Evolutionary conservation across 2,797 vertebrate species (phyloP).

Genomic region (Syngnathus acus): DNA sequence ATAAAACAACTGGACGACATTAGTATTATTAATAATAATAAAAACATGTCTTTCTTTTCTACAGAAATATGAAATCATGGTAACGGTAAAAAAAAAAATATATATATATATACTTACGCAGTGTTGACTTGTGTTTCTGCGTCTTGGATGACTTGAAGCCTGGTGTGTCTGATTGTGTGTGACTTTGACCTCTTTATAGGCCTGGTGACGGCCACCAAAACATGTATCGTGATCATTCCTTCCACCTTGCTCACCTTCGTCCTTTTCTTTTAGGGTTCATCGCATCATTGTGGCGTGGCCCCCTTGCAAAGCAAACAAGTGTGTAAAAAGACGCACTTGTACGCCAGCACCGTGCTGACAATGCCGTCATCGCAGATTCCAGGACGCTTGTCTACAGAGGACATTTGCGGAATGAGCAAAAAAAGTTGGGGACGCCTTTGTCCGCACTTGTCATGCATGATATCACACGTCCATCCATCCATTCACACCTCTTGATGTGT

Average conservation of each 20-base stretch:
- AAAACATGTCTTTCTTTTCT: too few species aligned
- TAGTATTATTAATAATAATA: too few species aligned
- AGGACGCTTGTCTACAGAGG: background rate
- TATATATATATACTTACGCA: slow-evolving; percentile 2
- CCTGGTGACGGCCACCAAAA: background rate
- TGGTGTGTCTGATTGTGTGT: background rate
- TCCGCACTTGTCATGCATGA: background rate
- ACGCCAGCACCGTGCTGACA: background rate
- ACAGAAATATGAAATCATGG: too few species aligned
- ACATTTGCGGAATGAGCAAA: slow-evolving; percentile 7
- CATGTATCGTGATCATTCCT: slow-evolving; percentile 15
- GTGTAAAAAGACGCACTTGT: slow-evolving; percentile 22
- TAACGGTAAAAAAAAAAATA: background rate
- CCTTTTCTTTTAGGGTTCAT: slow-evolving; percentile 5
- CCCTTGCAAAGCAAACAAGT: slow-evolving; percentile 26
- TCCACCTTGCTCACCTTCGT: background rate
- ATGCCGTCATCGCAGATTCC: background rate
- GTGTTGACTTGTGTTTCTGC: background rate
- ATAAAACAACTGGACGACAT: too few species aligned
- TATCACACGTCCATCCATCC: background rate
- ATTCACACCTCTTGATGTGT: slow-evolving; percentile 1
- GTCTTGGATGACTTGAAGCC: background rate
- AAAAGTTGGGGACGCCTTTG: slow-evolving; percentile 16
- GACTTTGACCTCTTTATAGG: background rate
- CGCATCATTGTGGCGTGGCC: background rate